phyloP scores from a whole-genome alignment of 2,113 vertebrate species.

The Anolis carolinensis region DNA sequence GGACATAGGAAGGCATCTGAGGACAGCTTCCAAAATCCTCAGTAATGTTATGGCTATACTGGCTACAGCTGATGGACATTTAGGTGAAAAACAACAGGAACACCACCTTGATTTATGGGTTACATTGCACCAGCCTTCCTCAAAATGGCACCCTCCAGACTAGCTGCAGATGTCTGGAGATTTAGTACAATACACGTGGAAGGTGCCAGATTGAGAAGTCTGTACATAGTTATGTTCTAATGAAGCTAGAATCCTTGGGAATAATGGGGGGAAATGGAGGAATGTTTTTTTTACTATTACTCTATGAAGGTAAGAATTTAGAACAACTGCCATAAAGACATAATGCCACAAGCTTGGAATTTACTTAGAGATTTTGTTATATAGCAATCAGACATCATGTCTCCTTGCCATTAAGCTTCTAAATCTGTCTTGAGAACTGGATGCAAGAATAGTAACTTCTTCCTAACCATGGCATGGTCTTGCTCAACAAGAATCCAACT shows the following conservation, averaged over 20 bases:
- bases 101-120: too few relatives aligned
- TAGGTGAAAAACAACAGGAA: neutral
- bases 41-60: neutral
- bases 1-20: too few relatives aligned
- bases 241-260: neutral
- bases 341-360: neutral
- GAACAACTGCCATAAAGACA: neutral
- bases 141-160: neutral
- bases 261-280: neutral
- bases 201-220: neutral
- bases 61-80: neutral
- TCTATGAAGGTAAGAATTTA: neutral
- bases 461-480: neutral
- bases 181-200: neutral
- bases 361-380: neutral
- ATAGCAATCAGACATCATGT: neutral
- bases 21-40: neutral
- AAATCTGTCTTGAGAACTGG: neutral
- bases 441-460: neutral
- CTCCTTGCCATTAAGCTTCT: neutral
- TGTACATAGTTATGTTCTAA: too few relatives aligned
- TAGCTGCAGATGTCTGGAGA: neutral
- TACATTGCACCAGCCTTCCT: neutral
- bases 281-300: neutral
- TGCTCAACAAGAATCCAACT: neutral